Base-by-base conservation (phyloP, 2,113 vertebrate genomes). In the Oryzias melastigma region DNA sequence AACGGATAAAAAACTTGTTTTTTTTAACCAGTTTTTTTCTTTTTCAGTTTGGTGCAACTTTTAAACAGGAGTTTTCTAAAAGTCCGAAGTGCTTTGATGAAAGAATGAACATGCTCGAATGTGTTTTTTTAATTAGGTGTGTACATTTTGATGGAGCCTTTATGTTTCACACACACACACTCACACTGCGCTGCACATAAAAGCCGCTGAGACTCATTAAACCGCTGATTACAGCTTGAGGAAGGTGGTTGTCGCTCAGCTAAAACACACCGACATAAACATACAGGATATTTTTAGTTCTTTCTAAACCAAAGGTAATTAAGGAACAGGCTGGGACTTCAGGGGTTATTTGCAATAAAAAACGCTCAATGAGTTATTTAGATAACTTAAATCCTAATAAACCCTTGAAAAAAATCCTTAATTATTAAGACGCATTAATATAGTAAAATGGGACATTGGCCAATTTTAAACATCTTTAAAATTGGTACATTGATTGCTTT, bases 201-300 rank as follows among this genome's bases (percentile, higher is more conserved):
- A 75, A 80, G 61, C 81, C 67, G 4, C 74, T 74, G 76, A 82
- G 81, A 76, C 74, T 84, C 81, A 78, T 84, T 84, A 77, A 68
- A 35, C 46, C 46, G 2, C 60, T 78, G 79, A 80, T 84, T 81
- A 71, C 74, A 77, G 81, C 73, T 80, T 46, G 4, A 75, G 73
- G 69, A 74, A 53, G 57, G 68, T 41, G 62, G 49, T 63, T 49
- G 63, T 74, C 68, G 75, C 66, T 59, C 46, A 19, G 22, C 43
- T 19, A 13, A 68, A 1, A 58, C 18, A 46, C 52, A 68, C 25
- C 29, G 50, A 22, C 67, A 52, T 45, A 52, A 56, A 55, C 49
- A 66, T 44, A 41, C 61, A 41, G 18, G n/a, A 47, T 43, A 17
- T 35, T 35, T 35, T 12, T 35, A 35, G 35, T 35, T 35, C 35